Base-by-base conservation (phyloP, 2,797 vertebrate genomes). In the Capromys pilorides region DNA sequence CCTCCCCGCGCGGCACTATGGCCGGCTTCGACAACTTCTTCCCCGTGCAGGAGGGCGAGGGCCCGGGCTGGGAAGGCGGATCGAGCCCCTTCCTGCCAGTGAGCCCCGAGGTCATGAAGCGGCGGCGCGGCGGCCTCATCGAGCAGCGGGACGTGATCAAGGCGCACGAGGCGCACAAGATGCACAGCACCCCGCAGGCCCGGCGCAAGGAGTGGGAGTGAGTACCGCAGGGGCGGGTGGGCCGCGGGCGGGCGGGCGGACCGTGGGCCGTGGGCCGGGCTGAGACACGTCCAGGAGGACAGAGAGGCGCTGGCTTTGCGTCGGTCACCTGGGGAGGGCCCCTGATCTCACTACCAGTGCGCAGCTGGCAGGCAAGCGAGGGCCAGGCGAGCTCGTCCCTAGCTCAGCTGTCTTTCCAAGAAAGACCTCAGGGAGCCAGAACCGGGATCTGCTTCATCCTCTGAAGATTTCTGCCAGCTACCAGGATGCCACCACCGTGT, bases 131-230 rank as follows among this genome's bases (percentile, higher is more conserved):
- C 0, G 99, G 99, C 10, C 98, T 99, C 93, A 99, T 99, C 0
- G 99, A 99, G 93, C 99, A 99, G 98, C 98, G 98, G 96, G 99
- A 99, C 98, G 99, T 99, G 73, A 98, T 99, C 98, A 99, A 99
- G 98, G 99, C 99, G 0, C 99, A 99, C 33, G 98, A 99, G 97
- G 99, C 99, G 0, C 99, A 99, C 97, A 99, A 99, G 98, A 99
- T 99, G 97, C 99, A 99, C 97, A 99, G 99, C 98, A 99, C 99
- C 14, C 99, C 99, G 0, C 99, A 99, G 97, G 99, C 99, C 0
- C 98, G 99, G 45, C 99, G 99, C 98, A 99, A 99, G 97, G 99
- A 99, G 97, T 99, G 99, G 99, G 99, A 99, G 99, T 99, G 98
- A 99, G 99, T 99, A 99, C 94, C 0, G 67, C 45, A 6, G 31